Percentiles rank a stretch among this genome's conserved stretches.
Conservation (phyloP, 2,113 vertebrate species). For the Zapus hudsonius region DNA sequence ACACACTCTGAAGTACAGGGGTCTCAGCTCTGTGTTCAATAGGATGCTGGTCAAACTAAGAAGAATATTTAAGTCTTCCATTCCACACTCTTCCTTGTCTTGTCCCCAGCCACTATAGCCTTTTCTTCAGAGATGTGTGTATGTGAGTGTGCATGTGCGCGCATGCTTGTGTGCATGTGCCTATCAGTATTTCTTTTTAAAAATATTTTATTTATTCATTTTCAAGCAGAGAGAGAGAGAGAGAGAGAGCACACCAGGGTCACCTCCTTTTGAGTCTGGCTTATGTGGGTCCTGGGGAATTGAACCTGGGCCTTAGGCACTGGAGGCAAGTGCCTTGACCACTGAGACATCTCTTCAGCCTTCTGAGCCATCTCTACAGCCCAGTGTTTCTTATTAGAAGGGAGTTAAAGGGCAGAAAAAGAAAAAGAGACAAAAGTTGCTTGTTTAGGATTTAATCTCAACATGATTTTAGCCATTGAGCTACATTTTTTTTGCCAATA, state of each 20-base stretch:
- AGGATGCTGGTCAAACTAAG: background rate
- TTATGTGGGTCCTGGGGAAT: too few species aligned
- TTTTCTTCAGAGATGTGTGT: background rate
- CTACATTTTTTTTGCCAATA: background rate
- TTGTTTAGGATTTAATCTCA: background rate
- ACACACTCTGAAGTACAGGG: background rate
- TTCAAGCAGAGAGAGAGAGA: too few species aligned
- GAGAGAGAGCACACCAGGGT: too few species aligned
- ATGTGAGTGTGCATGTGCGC: background rate
- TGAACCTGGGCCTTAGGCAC: too few species aligned
- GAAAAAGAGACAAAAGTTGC: background rate
- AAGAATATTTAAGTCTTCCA: background rate
- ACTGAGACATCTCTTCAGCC: too few species aligned
- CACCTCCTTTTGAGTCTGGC: too few species aligned
- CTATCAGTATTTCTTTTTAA: background rate
- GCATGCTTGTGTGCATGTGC: background rate
- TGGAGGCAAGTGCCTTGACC: too few species aligned
- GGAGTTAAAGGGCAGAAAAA: background rate
- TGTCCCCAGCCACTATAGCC: slow-evolving; percentile 12
- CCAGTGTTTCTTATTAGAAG: background rate
- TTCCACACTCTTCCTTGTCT: background rate
- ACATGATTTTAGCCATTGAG: background rate
- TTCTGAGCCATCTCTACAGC: too few species aligned
- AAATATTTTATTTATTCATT: too few species aligned
- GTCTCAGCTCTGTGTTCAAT: background rate